phyloP scores from a whole-genome alignment of 2,888 invertebrate species.

The Ethmia dodecea region DNA sequence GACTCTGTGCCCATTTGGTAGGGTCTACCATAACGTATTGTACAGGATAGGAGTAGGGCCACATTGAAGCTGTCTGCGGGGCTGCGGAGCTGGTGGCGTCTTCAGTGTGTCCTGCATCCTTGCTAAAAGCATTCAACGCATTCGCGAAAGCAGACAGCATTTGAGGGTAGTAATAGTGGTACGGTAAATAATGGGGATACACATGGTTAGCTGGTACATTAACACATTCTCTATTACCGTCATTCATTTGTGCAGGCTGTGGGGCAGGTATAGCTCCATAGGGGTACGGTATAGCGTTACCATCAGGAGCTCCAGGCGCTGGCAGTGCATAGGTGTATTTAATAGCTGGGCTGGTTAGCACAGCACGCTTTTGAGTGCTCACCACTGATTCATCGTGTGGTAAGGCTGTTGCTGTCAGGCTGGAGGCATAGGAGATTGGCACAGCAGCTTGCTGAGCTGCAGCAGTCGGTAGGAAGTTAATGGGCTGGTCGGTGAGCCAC shows the following conservation, averaged over 20 bases:
- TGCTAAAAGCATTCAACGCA: slow-evolving; percentile 43
- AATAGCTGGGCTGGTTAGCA: slow-evolving; percentile 36
- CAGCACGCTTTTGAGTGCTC: slow-evolving; percentile 43
- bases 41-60: slow-evolving; percentile 55
- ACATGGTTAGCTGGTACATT: slow-evolving; percentile 21
- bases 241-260: slow-evolving; percentile 21
- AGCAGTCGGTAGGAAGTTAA: slow-evolving; percentile 46
- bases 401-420: slow-evolving; percentile 18
- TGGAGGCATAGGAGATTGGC: slow-evolving; percentile 28
- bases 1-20: slow-evolving; percentile 42
- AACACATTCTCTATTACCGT: slow-evolving; percentile 27
- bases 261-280: slow-evolving; percentile 31
- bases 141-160: slow-evolving; percentile 55
- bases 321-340: slow-evolving; percentile 52
- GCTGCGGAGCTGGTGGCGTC: slow-evolving; percentile 31
- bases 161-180: slow-evolving; percentile 56
- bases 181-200: slow-evolving; percentile 44
- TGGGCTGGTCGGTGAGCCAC: slow-evolving; percentile 60
- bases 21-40: slow-evolving; percentile 63
- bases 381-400: slow-evolving; percentile 35
- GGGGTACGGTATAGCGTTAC: slow-evolving; percentile 32
- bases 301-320: slow-evolving; percentile 24
- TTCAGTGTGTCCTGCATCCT: slow-evolving; percentile 43
- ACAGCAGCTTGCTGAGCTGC: slow-evolving; percentile 27
- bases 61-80: slow-evolving; percentile 36